Percentiles rank a stretch among this genome's conserved stretches.
Evolutionary conservation across 2,113 vertebrate genomes (phyloP).

Genomic region (Emydura subglobosa): DNA sequence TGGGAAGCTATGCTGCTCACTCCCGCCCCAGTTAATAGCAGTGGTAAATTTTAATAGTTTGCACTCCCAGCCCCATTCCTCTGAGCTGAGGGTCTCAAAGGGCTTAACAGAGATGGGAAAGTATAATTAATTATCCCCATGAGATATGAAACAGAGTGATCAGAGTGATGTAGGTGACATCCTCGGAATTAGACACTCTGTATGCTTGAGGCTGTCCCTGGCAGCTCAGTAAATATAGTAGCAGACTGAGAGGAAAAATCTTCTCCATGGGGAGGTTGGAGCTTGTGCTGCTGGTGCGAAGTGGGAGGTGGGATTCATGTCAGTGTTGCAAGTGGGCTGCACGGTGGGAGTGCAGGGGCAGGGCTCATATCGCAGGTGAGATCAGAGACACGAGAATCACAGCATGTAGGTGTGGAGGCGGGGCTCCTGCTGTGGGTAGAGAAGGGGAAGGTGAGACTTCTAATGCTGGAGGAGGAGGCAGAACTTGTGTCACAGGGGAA

Average conservation of each 20-base stretch:
- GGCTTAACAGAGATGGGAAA: neutral
- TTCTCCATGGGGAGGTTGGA: neutral
- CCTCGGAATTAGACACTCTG: neutral
- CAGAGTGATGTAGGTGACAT: neutral
- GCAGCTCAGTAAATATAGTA: neutral
- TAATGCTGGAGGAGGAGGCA: neutral
- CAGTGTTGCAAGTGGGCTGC: neutral
- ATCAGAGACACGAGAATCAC: neutral
- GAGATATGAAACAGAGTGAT: neutral
- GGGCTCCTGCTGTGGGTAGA: neutral
- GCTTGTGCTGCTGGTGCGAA: neutral
- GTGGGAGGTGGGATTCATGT: neutral
- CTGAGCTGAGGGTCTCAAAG: neutral
- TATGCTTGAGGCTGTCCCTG: neutral
- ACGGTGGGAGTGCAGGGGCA: neutral
- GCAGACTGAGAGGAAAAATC: neutral
- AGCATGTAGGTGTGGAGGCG: neutral
- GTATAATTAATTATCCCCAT: fast-evolving
- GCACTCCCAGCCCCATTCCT: neutral
- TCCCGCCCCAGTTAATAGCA: neutral
- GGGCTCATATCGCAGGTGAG: neutral
- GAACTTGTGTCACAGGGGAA: neutral
- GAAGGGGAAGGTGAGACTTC: neutral
- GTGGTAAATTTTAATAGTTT: neutral
- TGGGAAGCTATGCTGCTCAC: neutral